Percentiles rank a stretch among this genome's conserved stretches.
phyloP scores from a whole-genome alignment of 1,140 invertebrate species.

The Microplitis demolitor region DNA sequence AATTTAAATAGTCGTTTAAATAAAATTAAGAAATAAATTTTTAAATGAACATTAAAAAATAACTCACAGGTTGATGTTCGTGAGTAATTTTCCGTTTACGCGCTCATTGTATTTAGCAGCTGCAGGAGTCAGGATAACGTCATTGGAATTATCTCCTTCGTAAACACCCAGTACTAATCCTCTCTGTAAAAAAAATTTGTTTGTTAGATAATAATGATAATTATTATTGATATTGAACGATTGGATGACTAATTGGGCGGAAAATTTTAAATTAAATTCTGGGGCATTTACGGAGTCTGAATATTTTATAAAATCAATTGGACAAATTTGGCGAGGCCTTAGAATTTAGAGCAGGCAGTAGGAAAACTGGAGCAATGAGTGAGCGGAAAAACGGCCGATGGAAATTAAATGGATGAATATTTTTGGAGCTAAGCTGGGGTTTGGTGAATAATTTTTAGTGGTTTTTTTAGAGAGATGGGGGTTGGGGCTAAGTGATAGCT shows the following conservation, averaged over 20 bases:
- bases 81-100: conserved; percentile 58
- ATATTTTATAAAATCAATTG: no score
- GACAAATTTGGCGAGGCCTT: no score
- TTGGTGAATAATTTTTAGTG: neutral
- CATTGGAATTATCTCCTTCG: conserved; percentile 55
- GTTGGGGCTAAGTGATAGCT: conserved; percentile 24
- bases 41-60: neutral
- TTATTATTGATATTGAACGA: neutral
- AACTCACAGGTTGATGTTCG: conserved; percentile 64
- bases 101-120: conserved; percentile 61
- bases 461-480: neutral
- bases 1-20: neutral
- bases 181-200: conserved; percentile 49
- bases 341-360: no score
- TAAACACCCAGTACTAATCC: conserved; percentile 67
- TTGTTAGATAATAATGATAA: neutral
- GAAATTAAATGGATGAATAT: no score
- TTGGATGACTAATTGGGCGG: neutral
- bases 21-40: neutral
- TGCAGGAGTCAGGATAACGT: conserved; percentile 58
- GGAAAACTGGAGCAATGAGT: no score
- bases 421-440: neutral
- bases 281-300: no score
- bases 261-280: no score
- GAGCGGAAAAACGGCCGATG: no score